Evolutionary conservation across 2,113 vertebrate species (phyloP), one percentile per base, ranked within the genome.

Genomic region (Lepidothrix coronata): DNA sequence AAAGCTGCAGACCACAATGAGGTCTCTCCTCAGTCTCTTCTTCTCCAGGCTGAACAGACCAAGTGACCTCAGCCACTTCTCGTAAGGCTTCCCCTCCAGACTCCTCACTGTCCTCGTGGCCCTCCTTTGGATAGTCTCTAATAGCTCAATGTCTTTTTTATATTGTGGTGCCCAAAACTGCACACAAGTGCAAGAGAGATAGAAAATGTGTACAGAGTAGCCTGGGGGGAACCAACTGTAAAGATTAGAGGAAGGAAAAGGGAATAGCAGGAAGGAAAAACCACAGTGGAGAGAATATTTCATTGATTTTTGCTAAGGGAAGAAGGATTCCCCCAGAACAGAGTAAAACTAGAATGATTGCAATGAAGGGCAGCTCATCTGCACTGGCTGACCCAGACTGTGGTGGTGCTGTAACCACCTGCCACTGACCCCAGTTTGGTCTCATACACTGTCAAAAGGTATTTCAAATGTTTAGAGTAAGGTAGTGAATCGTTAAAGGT

Each of bases 111-210:
- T 67, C 28, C 63, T 46, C 12, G 4, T 46, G 63, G 41, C 30
- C 21, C 41, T 33, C 7, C 46, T 52, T 46, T 75, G 28, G 24
- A 20, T 30, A 19, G 6, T 18, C 8, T 52, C 33, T 44, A 23
- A 59, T 17, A 37, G 3, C 9, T 52, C 20, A 52, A 28, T 44
- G 4, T 4, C 7, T 39, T 66, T 72, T 67, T 30, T 12, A 11
- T 30, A 46, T 12, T 46, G 12, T 61, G 15, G 46, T 30, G 16
- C 19, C 46, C 33, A 75, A 59, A 82, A 89, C 46, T n/a, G 33
- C 33, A 33, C 19, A 46, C 19, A 76, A 41, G 37, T 0, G 1
- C 1, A 3, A 49, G 8, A 5, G 9, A 8, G 28, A 39, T 13
- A 82, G 39, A 79, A 93, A 83, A 83, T 44, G 12, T 83, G 11